Evolutionary conservation across 2,797 vertebrate genomes (phyloP).

Genomic region (Oreochromis mossambicus): DNA sequence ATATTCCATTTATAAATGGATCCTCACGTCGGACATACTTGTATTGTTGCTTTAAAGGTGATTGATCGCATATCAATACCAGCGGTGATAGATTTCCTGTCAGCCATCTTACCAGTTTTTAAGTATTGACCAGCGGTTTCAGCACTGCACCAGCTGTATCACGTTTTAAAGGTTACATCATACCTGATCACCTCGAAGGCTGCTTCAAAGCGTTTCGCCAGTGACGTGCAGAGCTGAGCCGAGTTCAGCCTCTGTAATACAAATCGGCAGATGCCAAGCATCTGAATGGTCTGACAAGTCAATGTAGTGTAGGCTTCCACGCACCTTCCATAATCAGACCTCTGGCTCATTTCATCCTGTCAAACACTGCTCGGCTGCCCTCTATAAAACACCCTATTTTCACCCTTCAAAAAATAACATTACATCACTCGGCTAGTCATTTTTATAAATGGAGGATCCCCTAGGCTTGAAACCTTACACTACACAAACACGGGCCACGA

Average conservation of each 20-base stretch:
- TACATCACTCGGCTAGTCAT: slow-evolving; percentile 83
- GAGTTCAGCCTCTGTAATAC: slow-evolving; percentile 32
- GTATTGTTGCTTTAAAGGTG: neutral
- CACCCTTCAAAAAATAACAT: slow-evolving; percentile 86
- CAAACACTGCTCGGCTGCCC: slow-evolving; percentile 77
- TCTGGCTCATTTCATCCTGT: slow-evolving; percentile 76
- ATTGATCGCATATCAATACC: neutral
- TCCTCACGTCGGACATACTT: neutral
- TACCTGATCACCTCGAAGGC: slow-evolving; percentile 1
- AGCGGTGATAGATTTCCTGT: neutral
- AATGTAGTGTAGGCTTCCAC: slow-evolving; percentile 28
- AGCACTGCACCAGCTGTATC: neutral
- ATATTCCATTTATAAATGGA: neutral
- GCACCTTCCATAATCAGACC: slow-evolving; percentile 66
- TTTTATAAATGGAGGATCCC: slow-evolving; percentile 82
- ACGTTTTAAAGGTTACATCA: neutral
- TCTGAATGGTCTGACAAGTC: slow-evolving; percentile 53
- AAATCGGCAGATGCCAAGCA: slow-evolving; percentile 59
- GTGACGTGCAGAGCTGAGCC: slow-evolving; percentile 8
- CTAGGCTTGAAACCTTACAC: slow-evolving; percentile 83
- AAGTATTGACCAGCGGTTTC: neutral
- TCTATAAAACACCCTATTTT: slow-evolving; percentile 78
- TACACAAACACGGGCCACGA: slow-evolving; percentile 82
- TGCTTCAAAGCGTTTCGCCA: slow-evolving; percentile 4
- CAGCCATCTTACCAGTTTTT: neutral